Evolutionary conservation across 2,797 vertebrate species (phyloP), one percentile per base, ranked within the genome.

Genomic region (Tangara arthus): DNA sequence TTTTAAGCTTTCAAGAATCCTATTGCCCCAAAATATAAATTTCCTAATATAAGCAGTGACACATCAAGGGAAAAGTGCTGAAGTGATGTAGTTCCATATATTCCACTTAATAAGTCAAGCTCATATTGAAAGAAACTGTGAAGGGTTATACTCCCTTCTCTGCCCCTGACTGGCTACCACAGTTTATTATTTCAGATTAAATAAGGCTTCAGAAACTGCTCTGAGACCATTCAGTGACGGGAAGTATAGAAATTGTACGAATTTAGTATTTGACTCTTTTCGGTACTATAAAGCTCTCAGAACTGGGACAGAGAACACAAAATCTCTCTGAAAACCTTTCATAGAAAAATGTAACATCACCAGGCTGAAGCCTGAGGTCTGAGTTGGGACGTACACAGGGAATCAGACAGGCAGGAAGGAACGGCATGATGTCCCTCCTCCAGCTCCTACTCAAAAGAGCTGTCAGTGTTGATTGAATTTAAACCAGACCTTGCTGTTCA

Each of bases 401-500:
- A 47, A 26, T 46, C 42, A 17, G 64, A 10, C 44, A 53, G 69
- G 28, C 14, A 39, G 56, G 41, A 55, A 47, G 15, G 49, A 49
- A 4, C 2, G 0, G 26, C 4, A 1, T 15, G 37, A 41, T 15
- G 16, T 27, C 20, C 65, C 20, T 78, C 50, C 28, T 39, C 49
- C 75, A 60, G 39, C 26, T 89, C 50, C 63, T 60, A 1, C 60
- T 50, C 69, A 37, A 37, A 78, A 49, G 34, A 32, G 20, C 30
- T 19, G 50, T n/a, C 63, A 82, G 22, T 37, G 32, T 17, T n/a
- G 41, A 10, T 4, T n/a, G 30, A 57, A 13, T 46, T 82, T 41
- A 68, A 71, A 75, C 30, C 47, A 46, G n/a, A 17, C 27, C 55
- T 72, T 84, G 28, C 49, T 56, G 12, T 5, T 32, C 46, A 39